A percentile compares a stretch with the other conserved stretches of the same genome.
Evolutionary conservation across 2,113 vertebrate species (phyloP).

Genomic region (Typhlomys cinereus): DNA sequence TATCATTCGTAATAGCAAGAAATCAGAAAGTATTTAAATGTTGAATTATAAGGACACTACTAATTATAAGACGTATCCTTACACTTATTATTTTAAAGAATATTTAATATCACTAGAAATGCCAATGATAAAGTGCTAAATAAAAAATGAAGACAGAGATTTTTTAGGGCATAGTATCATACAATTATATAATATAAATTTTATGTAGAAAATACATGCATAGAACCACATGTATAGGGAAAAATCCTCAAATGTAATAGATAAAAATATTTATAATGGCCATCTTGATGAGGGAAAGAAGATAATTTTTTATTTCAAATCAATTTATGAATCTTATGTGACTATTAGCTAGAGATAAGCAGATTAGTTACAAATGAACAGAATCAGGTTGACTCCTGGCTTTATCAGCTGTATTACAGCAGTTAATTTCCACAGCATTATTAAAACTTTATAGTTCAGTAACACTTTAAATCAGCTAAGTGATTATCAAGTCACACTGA

Average conservation of each 20-base stretch:
- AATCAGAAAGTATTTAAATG: not conserved
- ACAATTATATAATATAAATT: not conserved
- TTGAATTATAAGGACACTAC: not conserved
- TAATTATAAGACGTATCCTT: not conserved
- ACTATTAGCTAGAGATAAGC: slow-evolving; percentile 23
- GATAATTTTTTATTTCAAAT: slow-evolving; percentile 3
- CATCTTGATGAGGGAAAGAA: not conserved
- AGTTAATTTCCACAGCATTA: not conserved
- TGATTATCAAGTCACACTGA: not conserved
- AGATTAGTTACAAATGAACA: not conserved
- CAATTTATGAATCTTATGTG: not conserved
- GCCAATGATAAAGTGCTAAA: not conserved
- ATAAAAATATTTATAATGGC: not conserved
- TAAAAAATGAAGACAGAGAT: not conserved
- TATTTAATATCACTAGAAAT: not conserved
- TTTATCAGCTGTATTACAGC: slow-evolving; percentile 15
- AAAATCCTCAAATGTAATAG: slow-evolving; percentile 16
- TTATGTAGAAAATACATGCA: not conserved
- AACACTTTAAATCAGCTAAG: not conserved
- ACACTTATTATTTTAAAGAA: slow-evolving; percentile 4
- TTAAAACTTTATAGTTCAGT: not conserved
- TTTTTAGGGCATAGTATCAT: not conserved
- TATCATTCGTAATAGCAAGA: not conserved
- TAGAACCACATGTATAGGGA: not conserved
- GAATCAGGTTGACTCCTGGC: not conserved